These are phyloP conservation scores for Pyrochroa serraticornis DNA, from an alignment of 2,888 invertebrate genomes.

Conservation along the genomic window DNA sequence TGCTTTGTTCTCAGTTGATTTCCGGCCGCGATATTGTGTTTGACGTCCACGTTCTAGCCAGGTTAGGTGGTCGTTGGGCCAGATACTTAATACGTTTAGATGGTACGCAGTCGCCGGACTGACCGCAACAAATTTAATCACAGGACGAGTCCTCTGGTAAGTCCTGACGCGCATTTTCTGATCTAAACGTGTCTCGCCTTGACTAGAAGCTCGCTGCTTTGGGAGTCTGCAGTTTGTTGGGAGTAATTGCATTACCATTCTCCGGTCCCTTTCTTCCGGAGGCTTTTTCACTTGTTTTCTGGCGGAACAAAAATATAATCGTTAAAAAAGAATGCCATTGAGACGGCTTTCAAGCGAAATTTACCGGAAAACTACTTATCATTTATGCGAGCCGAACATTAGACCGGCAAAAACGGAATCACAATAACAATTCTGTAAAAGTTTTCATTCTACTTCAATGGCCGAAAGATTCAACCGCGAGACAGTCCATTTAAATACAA, in stretches of 20 bases:
- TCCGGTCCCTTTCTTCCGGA: conserved; percentile 11
- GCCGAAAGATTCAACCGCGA: no score
- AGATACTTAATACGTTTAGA: conserved; percentile 44
- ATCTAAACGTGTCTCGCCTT: conserved; percentile 35
- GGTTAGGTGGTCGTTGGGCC: conserved; percentile 38
- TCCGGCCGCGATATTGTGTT: conserved; percentile 29
- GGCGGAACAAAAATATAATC: not conserved
- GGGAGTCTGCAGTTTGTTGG: conserved; percentile 33
- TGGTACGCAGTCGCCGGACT: conserved; percentile 38
- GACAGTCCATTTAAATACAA: no score
- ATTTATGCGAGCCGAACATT: not conserved
- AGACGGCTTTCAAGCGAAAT: not conserved
- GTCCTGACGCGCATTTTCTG: conserved; percentile 40
- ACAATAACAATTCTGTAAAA: no score
- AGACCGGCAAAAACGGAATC: no score
- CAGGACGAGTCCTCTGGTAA: conserved; percentile 33
- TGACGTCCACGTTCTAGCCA: conserved; percentile 37
- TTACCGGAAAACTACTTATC: conserved; percentile 2
- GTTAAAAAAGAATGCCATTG: not conserved
- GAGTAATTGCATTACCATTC: conserved; percentile 40
- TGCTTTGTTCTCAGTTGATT: conserved; percentile 24
- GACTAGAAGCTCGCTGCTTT: conserved; percentile 15
- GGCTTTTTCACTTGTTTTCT: not conserved
- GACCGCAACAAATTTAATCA: conserved; percentile 48
- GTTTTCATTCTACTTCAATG: no score